These are phyloP conservation scores for Thermophis baileyi DNA, from an alignment of 2,113 vertebrate species.

Conservation along the genomic window DNA sequence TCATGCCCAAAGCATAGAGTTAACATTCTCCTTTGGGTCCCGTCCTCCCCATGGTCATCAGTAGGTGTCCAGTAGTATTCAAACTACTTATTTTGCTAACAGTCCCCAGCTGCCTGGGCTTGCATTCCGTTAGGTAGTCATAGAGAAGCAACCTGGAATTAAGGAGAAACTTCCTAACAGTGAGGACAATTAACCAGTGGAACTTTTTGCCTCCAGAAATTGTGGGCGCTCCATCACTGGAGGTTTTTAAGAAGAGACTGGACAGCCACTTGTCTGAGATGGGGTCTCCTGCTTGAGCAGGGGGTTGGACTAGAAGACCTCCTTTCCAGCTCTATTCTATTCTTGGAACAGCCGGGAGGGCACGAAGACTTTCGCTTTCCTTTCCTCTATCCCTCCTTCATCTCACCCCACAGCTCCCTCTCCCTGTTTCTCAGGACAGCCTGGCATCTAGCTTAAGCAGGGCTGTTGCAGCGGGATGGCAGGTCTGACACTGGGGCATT, in stretches of 20 bases:
- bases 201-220: too few species aligned
- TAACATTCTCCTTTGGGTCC: background rate
- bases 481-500: slow-evolving; percentile 13
- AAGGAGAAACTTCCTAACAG: too few species aligned
- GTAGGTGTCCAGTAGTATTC: background rate
- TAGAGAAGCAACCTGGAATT: too few species aligned
- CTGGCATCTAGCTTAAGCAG: background rate
- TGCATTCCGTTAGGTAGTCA: background rate
- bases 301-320: too few species aligned
- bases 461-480: background rate
- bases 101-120: background rate
- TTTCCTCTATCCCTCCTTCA: background rate
- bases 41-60: background rate
- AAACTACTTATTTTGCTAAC: background rate
- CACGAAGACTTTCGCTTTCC: background rate
- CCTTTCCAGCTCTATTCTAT: too few species aligned
- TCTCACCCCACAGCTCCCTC: background rate
- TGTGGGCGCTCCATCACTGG: too few species aligned
- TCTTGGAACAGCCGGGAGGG: too few species aligned
- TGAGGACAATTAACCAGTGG: too few species aligned
- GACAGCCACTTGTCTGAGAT: too few species aligned
- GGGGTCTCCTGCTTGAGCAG: too few species aligned
- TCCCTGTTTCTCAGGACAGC: background rate
- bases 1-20: background rate
- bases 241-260: too few species aligned